Conservation (phyloP, 2,113 vertebrate genomes). For the Cyprinodon variegatus region DNA sequence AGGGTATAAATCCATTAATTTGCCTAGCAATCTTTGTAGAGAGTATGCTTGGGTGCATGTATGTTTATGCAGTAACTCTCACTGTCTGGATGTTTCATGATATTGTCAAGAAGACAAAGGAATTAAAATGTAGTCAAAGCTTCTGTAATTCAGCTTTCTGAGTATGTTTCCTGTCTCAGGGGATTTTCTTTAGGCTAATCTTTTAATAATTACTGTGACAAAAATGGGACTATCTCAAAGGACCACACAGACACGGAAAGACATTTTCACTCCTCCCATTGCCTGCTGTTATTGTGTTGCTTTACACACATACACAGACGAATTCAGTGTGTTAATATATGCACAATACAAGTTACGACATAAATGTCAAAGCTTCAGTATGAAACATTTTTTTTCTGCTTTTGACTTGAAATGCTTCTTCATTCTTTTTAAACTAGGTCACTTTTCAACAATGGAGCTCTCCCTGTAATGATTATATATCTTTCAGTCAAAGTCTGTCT, state of each 20-base stretch:
- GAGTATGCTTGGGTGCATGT: not conserved
- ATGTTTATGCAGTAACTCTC: not conserved
- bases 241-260: constrained; percentile 12
- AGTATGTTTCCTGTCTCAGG: constrained; percentile 33
- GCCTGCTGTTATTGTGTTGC: constrained; percentile 5
- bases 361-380: constrained; percentile 24
- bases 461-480: constrained; percentile 5
- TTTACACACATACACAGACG: not conserved
- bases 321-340: constrained; percentile 8
- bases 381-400: constrained; percentile 8
- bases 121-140: constrained; percentile 30
- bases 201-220: constrained; percentile 61
- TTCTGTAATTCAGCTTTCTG: constrained; percentile 35
- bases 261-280: not conserved
- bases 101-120: constrained; percentile 12
- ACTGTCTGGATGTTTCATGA: not conserved
- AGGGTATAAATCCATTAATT: constrained; percentile 12
- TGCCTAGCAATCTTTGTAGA: constrained; percentile 6
- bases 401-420: constrained; percentile 28
- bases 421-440: constrained; percentile 24
- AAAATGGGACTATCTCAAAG: constrained; percentile 51
- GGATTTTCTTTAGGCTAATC: constrained; percentile 51
- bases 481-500: constrained; percentile 24
- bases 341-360: constrained; percentile 12
- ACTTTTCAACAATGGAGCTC: constrained; percentile 11